Percentiles rank a stretch among this genome's conserved stretches.
Conservation (phyloP, 2,113 vertebrate species). For the Oncorhynchus mykiss region DNA sequence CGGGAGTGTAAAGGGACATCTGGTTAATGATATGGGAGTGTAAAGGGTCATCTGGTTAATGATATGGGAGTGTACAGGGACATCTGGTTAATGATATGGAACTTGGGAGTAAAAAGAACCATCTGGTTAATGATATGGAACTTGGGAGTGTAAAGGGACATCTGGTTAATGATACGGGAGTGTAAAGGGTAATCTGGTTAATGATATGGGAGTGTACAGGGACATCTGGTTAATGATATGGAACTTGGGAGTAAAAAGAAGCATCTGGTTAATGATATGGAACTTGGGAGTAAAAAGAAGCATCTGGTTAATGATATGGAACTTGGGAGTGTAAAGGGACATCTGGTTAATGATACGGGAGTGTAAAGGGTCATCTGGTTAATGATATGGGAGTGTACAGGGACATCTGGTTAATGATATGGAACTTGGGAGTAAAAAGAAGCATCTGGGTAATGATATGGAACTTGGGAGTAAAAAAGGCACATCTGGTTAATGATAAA, state of each 20-base stretch:
- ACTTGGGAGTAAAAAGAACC: no score
- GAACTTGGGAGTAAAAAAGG: no score
- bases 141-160: no score
- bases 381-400: slow-evolving; percentile 61
- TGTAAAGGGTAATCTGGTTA: no score
- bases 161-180: no score
- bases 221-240: neutral
- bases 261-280: slow-evolving; percentile 62
- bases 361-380: slow-evolving; percentile 55
- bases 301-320: slow-evolving; percentile 70
- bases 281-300: no score
- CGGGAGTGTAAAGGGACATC: slow-evolving; percentile 40
- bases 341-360: slow-evolving; percentile 68
- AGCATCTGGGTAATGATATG: slow-evolving; percentile 70
- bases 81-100: no score
- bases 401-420: slow-evolving; percentile 71
- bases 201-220: no score
- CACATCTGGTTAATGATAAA: slow-evolving; percentile 54
- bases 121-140: no score
- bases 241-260: slow-evolving; percentile 17
- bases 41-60: no score
- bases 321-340: slow-evolving; percentile 21
- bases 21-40: slow-evolving; percentile 68
- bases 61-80: no score
- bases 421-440: slow-evolving; percentile 13